Conservation (phyloP, 2,113 vertebrate species). For the Periophthalmus modestus region DNA sequence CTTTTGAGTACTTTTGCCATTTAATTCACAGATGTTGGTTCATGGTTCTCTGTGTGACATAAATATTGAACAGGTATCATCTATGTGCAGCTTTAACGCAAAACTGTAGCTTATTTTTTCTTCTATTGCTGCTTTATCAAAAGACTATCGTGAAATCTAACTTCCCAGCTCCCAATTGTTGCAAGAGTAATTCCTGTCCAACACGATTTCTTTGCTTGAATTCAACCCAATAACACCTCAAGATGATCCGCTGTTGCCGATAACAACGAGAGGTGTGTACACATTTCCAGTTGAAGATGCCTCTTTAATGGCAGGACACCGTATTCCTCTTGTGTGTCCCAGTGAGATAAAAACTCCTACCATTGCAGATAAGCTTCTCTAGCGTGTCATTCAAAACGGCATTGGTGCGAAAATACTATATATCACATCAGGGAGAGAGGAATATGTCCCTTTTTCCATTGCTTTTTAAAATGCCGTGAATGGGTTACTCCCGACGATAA, state of each 20-base stretch:
- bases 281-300: constrained; percentile 33
- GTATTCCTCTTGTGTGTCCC: constrained; percentile 19
- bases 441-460: constrained; percentile 33
- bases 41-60: no score
- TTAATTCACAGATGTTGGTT: no score
- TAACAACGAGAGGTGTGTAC: constrained; percentile 36
- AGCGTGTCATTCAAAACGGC: constrained; percentile 46
- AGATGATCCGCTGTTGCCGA: constrained; percentile 39
- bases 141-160: neutral
- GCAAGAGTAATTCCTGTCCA: neutral
- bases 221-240: neutral
- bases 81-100: no score
- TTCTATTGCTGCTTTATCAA: neutral
- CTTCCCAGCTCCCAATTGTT: neutral
- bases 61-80: no score
- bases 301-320: constrained; percentile 28
- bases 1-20: no score
- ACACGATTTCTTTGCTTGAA: neutral
- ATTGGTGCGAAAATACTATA: constrained; percentile 5
- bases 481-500: constrained; percentile 67
- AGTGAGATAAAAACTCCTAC: constrained; percentile 43
- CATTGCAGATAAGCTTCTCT: constrained; percentile 45
- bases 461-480: constrained; percentile 65
- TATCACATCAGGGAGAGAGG: constrained; percentile 45
- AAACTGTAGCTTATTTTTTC: no score